A percentile compares a stretch with the other conserved stretches of the same genome.
phyloP scores from a whole-genome alignment of 2,797 vertebrate species.

The Florisuga fusca region DNA sequence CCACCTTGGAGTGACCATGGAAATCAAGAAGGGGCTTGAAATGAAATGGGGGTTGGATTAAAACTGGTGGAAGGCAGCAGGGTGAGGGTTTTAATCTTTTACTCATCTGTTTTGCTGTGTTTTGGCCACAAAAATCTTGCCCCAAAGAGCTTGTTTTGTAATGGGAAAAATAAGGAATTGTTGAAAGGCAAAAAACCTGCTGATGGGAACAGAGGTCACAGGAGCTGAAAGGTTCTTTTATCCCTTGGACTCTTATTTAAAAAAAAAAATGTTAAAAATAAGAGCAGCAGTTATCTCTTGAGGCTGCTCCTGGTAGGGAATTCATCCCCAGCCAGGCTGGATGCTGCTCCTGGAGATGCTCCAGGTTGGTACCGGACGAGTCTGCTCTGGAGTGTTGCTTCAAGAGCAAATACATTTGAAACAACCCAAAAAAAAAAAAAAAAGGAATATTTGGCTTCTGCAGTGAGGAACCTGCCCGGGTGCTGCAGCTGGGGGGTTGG shows the following conservation, averaged over 20 bases:
- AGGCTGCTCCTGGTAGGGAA: not conserved
- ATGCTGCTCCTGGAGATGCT: not conserved
- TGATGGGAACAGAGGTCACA: not conserved
- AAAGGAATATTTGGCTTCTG: not conserved
- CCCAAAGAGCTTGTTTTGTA: not conserved
- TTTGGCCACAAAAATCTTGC: not conserved
- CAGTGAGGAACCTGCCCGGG: accelerated
- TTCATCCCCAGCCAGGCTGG: not conserved
- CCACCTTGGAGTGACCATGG: accelerated
- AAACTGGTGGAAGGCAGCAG: not conserved
- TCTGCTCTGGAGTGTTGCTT: not conserved
- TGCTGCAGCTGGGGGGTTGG: not conserved
- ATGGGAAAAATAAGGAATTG: not conserved
- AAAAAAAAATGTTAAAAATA: not conserved
- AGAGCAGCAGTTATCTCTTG: not conserved
- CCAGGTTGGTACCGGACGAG: not conserved
- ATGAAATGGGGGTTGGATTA: no score
- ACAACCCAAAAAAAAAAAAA: not conserved
- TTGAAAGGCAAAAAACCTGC: not conserved
- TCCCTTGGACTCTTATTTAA: not conserved
- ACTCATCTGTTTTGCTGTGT: not conserved
- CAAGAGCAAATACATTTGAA: not conserved
- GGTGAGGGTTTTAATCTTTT: not conserved
- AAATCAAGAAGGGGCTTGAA: not conserved
- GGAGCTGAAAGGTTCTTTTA: not conserved